These are phyloP conservation scores for Heteractis magnifica DNA, from an alignment of 92 coral and sea anemone species.

Conservation along the genomic window DNA sequence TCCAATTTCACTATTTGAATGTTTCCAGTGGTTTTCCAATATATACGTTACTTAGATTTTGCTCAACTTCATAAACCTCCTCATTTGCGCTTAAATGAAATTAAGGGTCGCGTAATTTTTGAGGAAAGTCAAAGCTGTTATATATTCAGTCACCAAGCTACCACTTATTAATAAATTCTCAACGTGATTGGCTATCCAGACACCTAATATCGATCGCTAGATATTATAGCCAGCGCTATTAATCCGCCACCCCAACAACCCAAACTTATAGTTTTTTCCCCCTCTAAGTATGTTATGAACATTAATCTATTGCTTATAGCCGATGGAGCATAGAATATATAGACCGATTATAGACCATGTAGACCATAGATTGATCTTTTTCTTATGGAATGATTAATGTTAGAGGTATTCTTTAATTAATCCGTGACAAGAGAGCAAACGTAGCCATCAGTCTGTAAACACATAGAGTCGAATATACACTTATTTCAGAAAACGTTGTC, in stretches of 20 bases:
- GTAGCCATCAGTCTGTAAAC: no score
- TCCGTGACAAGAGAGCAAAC: no score
- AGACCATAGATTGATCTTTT: no score
- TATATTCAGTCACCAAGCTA: not conserved
- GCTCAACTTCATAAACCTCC: not conserved
- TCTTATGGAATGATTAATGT: no score
- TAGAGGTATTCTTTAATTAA: no score
- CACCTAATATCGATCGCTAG: not conserved
- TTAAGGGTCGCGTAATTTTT: not conserved
- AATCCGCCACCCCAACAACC: not conserved
- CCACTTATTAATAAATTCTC: not conserved
- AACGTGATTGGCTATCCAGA: not conserved
- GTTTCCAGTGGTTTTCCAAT: not conserved
- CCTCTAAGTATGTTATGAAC: not conserved
- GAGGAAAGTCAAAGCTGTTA: not conserved
- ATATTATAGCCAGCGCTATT: not conserved
- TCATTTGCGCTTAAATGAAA: not conserved
- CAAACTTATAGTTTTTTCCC: not conserved
- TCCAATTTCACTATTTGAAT: not conserved
- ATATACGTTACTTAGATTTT: not conserved
- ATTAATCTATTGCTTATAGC: not conserved
- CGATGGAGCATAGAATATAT: not conserved
- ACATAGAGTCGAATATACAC: no score
- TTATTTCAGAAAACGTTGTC: no score
- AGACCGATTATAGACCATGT: not conserved